Evolutionary conservation across 2,888 invertebrate species (phyloP).

Genomic region (Ditylenchus weischeri): DNA sequence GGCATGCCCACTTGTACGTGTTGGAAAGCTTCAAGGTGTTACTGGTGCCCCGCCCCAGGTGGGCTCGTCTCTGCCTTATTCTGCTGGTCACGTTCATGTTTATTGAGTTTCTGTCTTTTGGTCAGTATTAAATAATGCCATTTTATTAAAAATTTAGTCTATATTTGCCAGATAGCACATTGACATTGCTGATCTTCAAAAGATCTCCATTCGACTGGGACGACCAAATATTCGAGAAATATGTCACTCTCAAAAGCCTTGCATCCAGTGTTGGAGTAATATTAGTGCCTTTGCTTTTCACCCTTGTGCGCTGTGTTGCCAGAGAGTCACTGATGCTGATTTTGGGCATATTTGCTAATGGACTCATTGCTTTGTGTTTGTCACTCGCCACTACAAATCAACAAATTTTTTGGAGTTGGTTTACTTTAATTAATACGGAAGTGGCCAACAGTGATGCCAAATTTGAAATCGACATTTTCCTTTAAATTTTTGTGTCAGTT

Average conservation of each 20-base stretch:
- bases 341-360: constrained; percentile 36
- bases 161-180: constrained; percentile 36
- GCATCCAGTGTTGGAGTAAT: constrained; percentile 30
- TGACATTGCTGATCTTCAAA: constrained; percentile 46
- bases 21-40: constrained; percentile 37
- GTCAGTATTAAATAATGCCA: constrained; percentile 29
- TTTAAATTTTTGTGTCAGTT: too few species aligned
- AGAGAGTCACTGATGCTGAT: constrained; percentile 50
- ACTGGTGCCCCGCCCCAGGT: constrained; percentile 41
- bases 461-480: too few species aligned
- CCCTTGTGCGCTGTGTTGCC: constrained; percentile 38
- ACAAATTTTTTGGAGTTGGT: constrained; percentile 43
- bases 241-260: constrained; percentile 30
- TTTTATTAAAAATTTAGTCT: not conserved
- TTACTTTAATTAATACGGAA: constrained; percentile 2
- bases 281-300: constrained; percentile 38
- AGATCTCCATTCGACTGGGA: constrained; percentile 50
- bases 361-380: constrained; percentile 33
- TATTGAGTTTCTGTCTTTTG: constrained; percentile 49
- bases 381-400: constrained; percentile 43
- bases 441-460: too few species aligned
- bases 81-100: constrained; percentile 47
- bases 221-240: constrained; percentile 45
- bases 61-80: constrained; percentile 48
- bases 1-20: constrained; percentile 17